Evolutionary conservation across 2,113 vertebrate species (phyloP), one percentile per base, ranked within the genome.

Genomic region (Salvelinus alpinus): DNA sequence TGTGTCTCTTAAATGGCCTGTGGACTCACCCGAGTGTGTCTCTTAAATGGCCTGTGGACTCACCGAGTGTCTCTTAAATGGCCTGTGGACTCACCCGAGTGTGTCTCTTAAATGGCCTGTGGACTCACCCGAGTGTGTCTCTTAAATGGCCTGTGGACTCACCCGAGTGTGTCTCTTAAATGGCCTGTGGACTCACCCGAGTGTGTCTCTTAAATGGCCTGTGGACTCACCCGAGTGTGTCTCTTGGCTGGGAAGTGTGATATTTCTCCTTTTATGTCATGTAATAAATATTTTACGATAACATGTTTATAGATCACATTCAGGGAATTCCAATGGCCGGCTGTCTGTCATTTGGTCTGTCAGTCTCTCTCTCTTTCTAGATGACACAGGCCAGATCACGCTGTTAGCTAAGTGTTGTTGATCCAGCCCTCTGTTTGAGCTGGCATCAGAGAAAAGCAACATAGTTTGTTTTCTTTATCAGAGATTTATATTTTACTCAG

Each of bases 241-340:
- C 64, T 54, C 54, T 85, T 73, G 62, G 64, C 75, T 73, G 66
- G 31, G 79, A 74, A 57, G 24, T 25, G 20, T 25, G 8, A n/a
- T 64, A 9, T 64, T 25, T 64, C 22, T 24, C n/a, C 24, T 25
- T 64, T 25, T 22, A n/a, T 64, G 20, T 64, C 60, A 22, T 25
- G 16, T 54, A 54, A 54, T 54, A 54, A 54, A 18, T 54, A 16
- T 13, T 66, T 22, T 1, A 9, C 4, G 14, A 66, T 66, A 29
- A 66, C 14, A 65, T 3, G 60, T 24, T 12, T 64, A 24, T 24
- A 64, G 20, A 5, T 22, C 8, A 64, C 24, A 27, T 29, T 8
- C 64, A 29, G 25, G 64, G 25, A 27, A 65, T 65, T 7, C n/a
- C n/a, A 22, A 27, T 65, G 5, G 64, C 38, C 8, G 38, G 11